phyloP scores from a whole-genome alignment of 2,888 invertebrate genomes.

The Aspidapion aeneum region DNA sequence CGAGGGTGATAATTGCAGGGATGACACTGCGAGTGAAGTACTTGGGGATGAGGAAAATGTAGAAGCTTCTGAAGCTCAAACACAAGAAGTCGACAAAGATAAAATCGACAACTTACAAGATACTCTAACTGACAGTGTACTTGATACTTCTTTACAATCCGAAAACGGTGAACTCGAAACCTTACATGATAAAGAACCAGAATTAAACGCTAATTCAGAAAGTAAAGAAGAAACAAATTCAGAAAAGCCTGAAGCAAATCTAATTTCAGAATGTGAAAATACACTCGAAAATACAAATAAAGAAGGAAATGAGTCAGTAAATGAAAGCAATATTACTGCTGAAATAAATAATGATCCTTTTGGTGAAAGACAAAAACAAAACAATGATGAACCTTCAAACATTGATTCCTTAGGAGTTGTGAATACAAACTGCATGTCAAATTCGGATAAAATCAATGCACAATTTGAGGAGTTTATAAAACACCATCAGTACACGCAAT shows the following conservation, averaged over 20 bases:
- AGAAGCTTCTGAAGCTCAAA: neutral
- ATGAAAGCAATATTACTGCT: neutral
- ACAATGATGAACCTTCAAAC: neutral
- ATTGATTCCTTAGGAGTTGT: neutral
- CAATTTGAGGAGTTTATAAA: neutral
- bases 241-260: no score
- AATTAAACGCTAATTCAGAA: neutral
- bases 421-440: neutral
- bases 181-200: neutral
- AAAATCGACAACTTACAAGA: neutral
- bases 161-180: neutral
- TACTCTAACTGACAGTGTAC: neutral
- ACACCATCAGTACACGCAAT: neutral
- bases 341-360: neutral
- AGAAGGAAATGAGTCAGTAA: neutral
- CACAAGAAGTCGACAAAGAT: neutral
- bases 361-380: neutral
- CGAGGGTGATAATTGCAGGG: slow-evolving; percentile 12
- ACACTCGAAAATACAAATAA: neutral
- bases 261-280: no score
- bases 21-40: neutral
- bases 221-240: neutral
- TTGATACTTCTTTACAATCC: neutral
- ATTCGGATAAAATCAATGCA: neutral
- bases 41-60: neutral